Base-by-base conservation (phyloP, 2,888 invertebrate genomes). In the Xanthorhoe designata region DNA sequence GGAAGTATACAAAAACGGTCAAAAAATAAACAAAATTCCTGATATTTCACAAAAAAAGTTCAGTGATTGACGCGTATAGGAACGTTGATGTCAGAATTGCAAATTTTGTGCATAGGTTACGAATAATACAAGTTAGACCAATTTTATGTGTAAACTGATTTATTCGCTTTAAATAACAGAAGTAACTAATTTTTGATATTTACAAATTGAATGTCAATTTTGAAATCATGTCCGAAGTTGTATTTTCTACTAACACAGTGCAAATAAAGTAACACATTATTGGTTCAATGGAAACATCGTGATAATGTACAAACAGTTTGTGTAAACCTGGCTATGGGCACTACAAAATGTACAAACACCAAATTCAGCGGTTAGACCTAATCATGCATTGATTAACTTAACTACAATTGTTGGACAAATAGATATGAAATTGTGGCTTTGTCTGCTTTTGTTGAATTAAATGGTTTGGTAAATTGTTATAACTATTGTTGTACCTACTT, bases 251-350 rank as follows among this genome's bases (percentile, higher is more conserved):
- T 69, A 73, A 60, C 61, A 70, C 64, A 62, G 51, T 47, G 61
- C 72, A 74, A 73, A 77, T 78, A 78, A 78, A 76, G 78, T 77
- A 73, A 79, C 68, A 72, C 75, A 78, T 79, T 61, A 81, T 83
- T 81, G 79, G 78, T 74, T 73, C 74, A 75, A 70, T 77, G 78
- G 74, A 67, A 70, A 78, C 78, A 76, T 73, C 65, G 75, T 81
- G 83, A 88, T 87, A 86, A 86, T 81, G 82, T 74, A 71, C 84
- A 84, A 85, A 88, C 85, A 82, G 83, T 77, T 79, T 81, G 80
- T 80, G 80, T 76, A 81, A 78, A 84, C 80, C 47, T 57, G 54
- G 55, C 60, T 63, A 63, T 67, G 51, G 38, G 18, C 35, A 66
- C 32, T 57, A 56, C 59, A 67, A 63, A 61, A 66, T 51, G 35